Conservation (phyloP, 2,113 vertebrate species). For the Terrapene triunguis region DNA sequence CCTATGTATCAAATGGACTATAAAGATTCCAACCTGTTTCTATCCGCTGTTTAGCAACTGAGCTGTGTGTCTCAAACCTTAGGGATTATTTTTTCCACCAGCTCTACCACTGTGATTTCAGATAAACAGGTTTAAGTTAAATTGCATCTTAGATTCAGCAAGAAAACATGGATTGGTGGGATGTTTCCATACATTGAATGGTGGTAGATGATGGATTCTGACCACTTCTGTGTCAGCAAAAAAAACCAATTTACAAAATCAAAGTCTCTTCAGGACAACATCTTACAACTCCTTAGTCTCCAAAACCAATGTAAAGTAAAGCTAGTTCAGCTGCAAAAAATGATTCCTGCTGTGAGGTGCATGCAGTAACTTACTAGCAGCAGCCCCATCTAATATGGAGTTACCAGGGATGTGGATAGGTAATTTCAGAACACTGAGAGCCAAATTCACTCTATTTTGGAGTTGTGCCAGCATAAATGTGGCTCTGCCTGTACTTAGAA, state of each 20-base stretch:
- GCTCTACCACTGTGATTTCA: neutral
- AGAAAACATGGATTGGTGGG: constrained; percentile 3
- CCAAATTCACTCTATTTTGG: neutral
- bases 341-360: neutral
- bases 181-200: neutral
- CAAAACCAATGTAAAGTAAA: accelerated
- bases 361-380: accelerated
- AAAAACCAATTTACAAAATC: neutral
- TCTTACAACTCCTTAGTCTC: neutral
- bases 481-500: neutral
- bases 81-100: constrained; percentile 25
- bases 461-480: neutral
- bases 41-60: constrained; percentile 6
- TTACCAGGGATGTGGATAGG: accelerated
- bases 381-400: neutral
- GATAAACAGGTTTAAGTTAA: neutral
- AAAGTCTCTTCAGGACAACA: neutral
- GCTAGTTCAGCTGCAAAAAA: accelerated
- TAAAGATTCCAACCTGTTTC: constrained; percentile 21
- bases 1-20: neutral
- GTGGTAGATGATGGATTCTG: neutral
- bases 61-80: neutral
- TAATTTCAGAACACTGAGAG: neutral
- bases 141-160: constrained; percentile 29
- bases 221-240: neutral